phyloP scores from a whole-genome alignment of 2,888 invertebrate genomes.

The Dolichopus griseipennis region DNA sequence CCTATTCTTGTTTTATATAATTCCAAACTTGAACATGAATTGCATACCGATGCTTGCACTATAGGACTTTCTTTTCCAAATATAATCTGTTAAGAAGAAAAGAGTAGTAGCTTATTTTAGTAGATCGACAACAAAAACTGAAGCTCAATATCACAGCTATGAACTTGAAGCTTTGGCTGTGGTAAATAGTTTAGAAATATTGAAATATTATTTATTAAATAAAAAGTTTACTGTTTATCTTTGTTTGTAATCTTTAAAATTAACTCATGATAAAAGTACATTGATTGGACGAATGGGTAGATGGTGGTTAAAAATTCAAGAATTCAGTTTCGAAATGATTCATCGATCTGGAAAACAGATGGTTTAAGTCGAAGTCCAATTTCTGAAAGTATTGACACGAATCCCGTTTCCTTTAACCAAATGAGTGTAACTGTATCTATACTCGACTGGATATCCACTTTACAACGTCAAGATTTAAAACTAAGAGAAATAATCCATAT shows the following conservation, averaged over 20 bases:
- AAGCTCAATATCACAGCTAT: constrained; percentile 27
- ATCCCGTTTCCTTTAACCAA: constrained; percentile 2
- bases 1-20: constrained; percentile 24
- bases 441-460: constrained; percentile 20
- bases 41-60: constrained; percentile 24
- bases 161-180: constrained; percentile 28
- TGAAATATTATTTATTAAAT: constrained; percentile 15
- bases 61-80: constrained; percentile 11
- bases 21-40: constrained; percentile 20
- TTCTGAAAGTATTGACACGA: background rate
- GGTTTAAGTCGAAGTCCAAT: constrained; percentile 24
- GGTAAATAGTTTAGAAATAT: constrained; percentile 14
- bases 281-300: constrained; percentile 24
- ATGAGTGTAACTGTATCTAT: constrained; percentile 13
- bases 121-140: constrained; percentile 24
- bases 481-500: constrained; percentile 11
- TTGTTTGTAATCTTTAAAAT: no score
- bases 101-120: constrained; percentile 27
- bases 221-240: constrained; percentile 21
- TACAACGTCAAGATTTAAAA: constrained; percentile 18
- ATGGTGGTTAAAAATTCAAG: constrained; percentile 26
- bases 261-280: no score
- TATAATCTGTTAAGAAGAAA: constrained; percentile 11
- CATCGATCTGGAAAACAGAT: constrained; percentile 20
- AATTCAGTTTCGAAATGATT: constrained; percentile 14